phyloP scores from a whole-genome alignment of 2,797 vertebrate genomes.

The Psittacula derbiana region DNA sequence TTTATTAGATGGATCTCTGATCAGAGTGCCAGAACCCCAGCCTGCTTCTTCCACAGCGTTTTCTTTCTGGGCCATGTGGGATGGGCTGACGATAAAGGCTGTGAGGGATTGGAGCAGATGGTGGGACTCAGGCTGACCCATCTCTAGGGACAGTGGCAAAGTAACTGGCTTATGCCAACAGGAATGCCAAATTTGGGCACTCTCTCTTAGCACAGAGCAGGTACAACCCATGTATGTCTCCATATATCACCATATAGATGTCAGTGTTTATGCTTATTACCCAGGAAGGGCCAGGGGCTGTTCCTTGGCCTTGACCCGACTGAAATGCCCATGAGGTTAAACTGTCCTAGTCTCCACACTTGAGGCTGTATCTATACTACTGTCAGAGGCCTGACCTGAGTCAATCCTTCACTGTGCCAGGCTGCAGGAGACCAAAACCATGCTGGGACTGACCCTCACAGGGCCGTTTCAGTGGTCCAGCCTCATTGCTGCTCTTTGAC shows the following conservation, averaged over 20 bases:
- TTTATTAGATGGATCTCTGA: background rate
- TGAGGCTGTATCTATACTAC: background rate
- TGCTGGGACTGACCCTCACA: fast-evolving
- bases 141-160: background rate
- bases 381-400: fast-evolving
- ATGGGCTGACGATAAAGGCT: background rate
- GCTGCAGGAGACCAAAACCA: background rate
- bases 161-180: background rate
- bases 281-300: background rate
- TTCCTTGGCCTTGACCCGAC: background rate
- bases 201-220: background rate
- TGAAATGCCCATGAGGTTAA: background rate
- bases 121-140: background rate
- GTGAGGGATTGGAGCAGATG: background rate
- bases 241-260: background rate
- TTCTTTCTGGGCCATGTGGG: background rate
- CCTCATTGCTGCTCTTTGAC: background rate
- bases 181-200: fast-evolving
- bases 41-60: background rate
- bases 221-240: fast-evolving
- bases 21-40: background rate
- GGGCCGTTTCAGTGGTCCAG: background rate
- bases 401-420: background rate
- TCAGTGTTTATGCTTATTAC: background rate
- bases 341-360: background rate